Base-by-base conservation (phyloP, 2,888 invertebrate species). In the Xanthostigma xanthostigma region DNA sequence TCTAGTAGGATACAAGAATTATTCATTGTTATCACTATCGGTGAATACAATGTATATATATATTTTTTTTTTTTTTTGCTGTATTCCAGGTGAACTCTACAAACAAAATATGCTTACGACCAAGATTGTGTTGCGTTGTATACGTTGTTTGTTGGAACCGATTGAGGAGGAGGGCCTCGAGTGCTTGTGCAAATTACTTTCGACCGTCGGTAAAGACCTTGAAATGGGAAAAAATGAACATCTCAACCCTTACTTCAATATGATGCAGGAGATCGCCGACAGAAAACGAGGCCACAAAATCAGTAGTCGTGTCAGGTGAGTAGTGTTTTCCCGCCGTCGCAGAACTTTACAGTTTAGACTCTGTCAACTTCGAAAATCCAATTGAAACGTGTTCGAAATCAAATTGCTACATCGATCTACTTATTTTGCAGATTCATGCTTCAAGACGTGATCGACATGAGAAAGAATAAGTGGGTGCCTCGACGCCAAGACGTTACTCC, bases 131-230 rank as follows among this genome's bases (percentile, higher is more conserved):
- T 75, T 82, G 50, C 76, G 81, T 55, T 94, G 95, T 65, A 81
- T 95, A 62, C 73, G 75, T 46, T 76, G 82, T 53, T 71, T 95
- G 53, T 70, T 95, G 34, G 76, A 79, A 36, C 78, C 81, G 52
- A 72, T 76, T 45, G 88, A 89, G 58, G 94, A 95, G 64, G 95
- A 96, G 62, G 87, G 85, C 62, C 70, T 94, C 0, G 95, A 96
- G 66, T 93, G 95, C 64, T 72, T 96, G 8, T 95, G 95, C 66
- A 87, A 91, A 65, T 71, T 96, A 49, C 71, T 96, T 34, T 84
- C 89, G 4, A 96, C 94, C 0, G 84, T 95, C 55, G 96, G 96
- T 10, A 83, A 85, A 61, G 85, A 85, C 62, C 72, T 93, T 45
- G 88, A 88, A 60, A 54, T 56, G 1, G 73, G 72, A 49, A 71